Conservation (phyloP, 2,113 vertebrate genomes). For the Gymnobelideus leadbeateri region DNA sequence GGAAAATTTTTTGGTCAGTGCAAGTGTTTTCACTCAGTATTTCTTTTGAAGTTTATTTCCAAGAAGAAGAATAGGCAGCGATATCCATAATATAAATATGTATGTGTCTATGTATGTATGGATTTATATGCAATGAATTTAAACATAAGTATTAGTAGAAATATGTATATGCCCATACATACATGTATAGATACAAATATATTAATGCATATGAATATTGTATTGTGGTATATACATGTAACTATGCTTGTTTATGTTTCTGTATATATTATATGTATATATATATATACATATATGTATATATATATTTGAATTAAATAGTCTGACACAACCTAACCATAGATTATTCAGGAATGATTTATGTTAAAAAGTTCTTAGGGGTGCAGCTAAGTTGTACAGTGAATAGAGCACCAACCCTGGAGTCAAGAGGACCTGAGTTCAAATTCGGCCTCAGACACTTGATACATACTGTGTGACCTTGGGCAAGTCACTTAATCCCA, state of each 20-base stretch:
- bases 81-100: not conserved
- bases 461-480: no score
- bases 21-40: slow-evolving; percentile 22
- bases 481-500: no score
- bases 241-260: no score
- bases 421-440: no score
- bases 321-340: not conserved
- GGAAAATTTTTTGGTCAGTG: slow-evolving; percentile 25
- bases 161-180: not conserved
- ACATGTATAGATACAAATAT: not conserved
- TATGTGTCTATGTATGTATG: no score
- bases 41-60: not conserved
- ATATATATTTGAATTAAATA: not conserved
- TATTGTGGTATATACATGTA: not conserved
- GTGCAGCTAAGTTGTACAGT: no score
- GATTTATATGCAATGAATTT: not conserved
- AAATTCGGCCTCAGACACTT: no score
- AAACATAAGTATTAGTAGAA: not conserved
- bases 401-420: no score
- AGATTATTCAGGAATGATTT: not conserved
- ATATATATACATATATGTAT: not conserved
- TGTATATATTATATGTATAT: not conserved
- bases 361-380: not conserved
- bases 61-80: slow-evolving; percentile 39
- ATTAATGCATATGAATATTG: not conserved